phyloP scores from a whole-genome alignment of 2,113 vertebrate species.

The Ciconia stormi region DNA sequence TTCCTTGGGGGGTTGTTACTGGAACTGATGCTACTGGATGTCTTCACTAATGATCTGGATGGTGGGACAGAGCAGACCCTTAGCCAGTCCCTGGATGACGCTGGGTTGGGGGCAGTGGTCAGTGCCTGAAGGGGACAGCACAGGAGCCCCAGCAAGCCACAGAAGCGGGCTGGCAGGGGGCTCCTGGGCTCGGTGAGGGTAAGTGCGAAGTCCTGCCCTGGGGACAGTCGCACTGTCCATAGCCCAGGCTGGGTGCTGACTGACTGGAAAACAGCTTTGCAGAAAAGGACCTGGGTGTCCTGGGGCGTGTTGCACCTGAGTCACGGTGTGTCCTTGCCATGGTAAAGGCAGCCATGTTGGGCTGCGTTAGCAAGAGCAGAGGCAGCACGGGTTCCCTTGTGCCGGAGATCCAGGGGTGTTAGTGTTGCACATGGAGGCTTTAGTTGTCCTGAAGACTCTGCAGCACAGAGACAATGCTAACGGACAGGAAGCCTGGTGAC shows the following conservation, averaged over 20 bases:
- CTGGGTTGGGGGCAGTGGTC: neutral
- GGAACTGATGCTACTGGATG: neutral
- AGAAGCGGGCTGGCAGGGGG: neutral
- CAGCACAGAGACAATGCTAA: neutral
- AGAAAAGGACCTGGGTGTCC: neutral
- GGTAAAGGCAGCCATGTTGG: neutral
- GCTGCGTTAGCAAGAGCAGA: neutral
- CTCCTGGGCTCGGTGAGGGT: neutral
- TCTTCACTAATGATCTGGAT: neutral
- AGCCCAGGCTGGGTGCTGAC: neutral
- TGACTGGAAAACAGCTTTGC: neutral
- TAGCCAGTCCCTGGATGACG: neutral
- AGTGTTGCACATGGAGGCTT: accelerated
- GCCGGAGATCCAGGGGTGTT: neutral
- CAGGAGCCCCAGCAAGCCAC: neutral
- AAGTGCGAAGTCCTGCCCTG: neutral
- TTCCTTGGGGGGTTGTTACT: neutral
- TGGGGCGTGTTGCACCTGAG: accelerated
- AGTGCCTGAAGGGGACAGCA: too few species aligned
- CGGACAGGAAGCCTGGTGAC: neutral
- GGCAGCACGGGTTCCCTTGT: neutral
- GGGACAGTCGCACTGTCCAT: neutral
- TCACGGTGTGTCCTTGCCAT: neutral
- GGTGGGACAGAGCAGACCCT: neutral
- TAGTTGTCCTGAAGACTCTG: neutral